These are phyloP conservation scores for Acridotheres tristis DNA, from an alignment of 2,797 vertebrate species.

Conservation along the genomic window DNA sequence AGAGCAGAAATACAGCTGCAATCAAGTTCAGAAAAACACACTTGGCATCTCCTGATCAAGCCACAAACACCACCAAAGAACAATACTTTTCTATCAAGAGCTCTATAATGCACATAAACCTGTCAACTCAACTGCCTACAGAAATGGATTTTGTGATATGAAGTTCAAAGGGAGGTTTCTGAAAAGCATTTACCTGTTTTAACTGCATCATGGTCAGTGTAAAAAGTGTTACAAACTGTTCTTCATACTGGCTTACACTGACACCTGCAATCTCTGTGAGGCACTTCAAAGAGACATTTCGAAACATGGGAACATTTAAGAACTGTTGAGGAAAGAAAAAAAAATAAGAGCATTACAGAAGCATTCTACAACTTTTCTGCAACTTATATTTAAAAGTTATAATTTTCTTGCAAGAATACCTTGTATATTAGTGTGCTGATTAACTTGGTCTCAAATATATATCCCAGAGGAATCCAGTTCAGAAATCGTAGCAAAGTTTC, in stretches of 20 bases:
- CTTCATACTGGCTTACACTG: slow-evolving; percentile 97
- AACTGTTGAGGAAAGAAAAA: slow-evolving; percentile 79
- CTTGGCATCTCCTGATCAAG: neutral
- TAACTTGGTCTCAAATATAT: slow-evolving; percentile 98
- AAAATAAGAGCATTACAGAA: neutral
- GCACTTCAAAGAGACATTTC: slow-evolving; percentile 97
- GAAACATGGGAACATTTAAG: slow-evolving; percentile 98
- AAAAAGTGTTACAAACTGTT: slow-evolving; percentile 95
- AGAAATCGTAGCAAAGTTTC: slow-evolving; percentile 95
- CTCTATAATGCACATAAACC: neutral
- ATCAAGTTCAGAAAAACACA: neutral
- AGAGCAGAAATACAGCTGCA: neutral
- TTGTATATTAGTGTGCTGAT: slow-evolving; percentile 98
- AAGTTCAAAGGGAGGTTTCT: neutral
- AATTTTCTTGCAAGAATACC: slow-evolving; percentile 68
- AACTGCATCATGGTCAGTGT: slow-evolving; percentile 98
- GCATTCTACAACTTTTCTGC: neutral
- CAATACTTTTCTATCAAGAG: neutral
- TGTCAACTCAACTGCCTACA: neutral
- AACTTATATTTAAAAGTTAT: neutral
- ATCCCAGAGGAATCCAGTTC: slow-evolving; percentile 98
- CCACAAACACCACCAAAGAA: neutral
- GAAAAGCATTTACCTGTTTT: slow-evolving; percentile 86
- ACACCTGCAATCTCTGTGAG: slow-evolving; percentile 98
- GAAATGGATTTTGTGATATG: neutral